Conservation (phyloP, 2,113 vertebrate species). For the Trichechus manatus region DNA sequence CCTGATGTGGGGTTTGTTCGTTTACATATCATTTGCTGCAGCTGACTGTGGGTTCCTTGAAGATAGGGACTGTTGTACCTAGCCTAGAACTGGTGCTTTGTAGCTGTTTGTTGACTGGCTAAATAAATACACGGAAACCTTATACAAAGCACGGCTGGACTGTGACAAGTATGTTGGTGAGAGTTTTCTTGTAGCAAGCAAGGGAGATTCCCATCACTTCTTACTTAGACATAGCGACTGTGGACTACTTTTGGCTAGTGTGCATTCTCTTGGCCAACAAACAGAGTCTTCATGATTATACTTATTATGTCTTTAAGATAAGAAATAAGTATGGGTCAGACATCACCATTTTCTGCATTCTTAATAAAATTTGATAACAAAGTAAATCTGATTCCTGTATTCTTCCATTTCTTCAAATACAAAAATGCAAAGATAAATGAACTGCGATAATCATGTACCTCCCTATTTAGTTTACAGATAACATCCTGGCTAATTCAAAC, state of each 20-base stretch:
- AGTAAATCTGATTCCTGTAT: background rate
- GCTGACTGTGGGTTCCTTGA: background rate
- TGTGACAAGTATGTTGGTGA: background rate
- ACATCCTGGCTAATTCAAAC: background rate
- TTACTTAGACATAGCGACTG: background rate
- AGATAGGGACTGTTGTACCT: rapidly evolving
- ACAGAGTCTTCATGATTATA: conserved; percentile 56
- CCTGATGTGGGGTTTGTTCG: background rate
- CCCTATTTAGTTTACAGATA: background rate
- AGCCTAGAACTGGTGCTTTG: background rate
- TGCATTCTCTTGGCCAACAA: conserved; percentile 44
- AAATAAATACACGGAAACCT: background rate
- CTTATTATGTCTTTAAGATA: background rate
- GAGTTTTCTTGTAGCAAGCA: background rate
- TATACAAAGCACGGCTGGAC: background rate
- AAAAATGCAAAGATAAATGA: conserved; percentile 13
- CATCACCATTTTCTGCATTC: background rate
- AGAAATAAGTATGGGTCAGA: background rate
- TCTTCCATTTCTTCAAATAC: background rate
- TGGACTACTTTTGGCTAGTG: conserved; percentile 27
- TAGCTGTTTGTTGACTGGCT: background rate
- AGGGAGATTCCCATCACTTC: background rate
- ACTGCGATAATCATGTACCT: background rate
- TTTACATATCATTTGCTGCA: background rate
- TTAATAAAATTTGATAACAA: background rate